Evolutionary conservation across 1,140 invertebrate species (phyloP).

Genomic region (Monochamus saltuarius): DNA sequence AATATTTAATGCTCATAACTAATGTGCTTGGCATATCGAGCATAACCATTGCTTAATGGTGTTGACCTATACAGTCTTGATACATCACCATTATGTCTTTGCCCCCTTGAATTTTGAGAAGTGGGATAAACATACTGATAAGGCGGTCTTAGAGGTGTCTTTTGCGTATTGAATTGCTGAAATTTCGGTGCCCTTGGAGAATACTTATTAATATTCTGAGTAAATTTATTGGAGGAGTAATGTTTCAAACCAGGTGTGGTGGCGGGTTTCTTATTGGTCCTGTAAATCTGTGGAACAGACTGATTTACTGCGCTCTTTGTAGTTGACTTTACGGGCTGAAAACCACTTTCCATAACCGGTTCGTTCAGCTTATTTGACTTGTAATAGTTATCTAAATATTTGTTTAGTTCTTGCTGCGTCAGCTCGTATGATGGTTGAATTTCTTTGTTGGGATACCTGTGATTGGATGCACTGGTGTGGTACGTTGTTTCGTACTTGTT

Average conservation of each 20-base stretch:
- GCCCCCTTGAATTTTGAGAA: background rate
- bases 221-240: constrained; percentile 27
- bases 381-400: constrained; percentile 35
- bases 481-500: background rate
- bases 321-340: constrained; percentile 33
- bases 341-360: constrained; percentile 32
- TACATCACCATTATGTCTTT: constrained; percentile 15
- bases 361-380: constrained; percentile 9
- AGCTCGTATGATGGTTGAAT: constrained; percentile 30
- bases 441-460: constrained; percentile 13
- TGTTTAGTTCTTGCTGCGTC: constrained; percentile 30
- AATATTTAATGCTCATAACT: constrained; percentile 1
- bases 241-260: constrained; percentile 39
- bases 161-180: constrained; percentile 8
- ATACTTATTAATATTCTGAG: constrained; percentile 6
- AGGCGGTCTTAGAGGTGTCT: background rate
- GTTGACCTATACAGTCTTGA: constrained; percentile 24
- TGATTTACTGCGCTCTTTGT: constrained; percentile 18
- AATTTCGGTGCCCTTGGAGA: constrained; percentile 1
- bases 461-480: background rate
- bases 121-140: background rate
- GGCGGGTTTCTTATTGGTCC: constrained; percentile 34
- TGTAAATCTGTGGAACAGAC: constrained; percentile 32
- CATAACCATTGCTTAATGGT: constrained; percentile 20
- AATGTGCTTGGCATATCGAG: constrained; percentile 28